Percentiles rank a stretch among this genome's conserved stretches.
Evolutionary conservation across 2,113 vertebrate genomes (phyloP).

Genomic region (Prolemur simus): DNA sequence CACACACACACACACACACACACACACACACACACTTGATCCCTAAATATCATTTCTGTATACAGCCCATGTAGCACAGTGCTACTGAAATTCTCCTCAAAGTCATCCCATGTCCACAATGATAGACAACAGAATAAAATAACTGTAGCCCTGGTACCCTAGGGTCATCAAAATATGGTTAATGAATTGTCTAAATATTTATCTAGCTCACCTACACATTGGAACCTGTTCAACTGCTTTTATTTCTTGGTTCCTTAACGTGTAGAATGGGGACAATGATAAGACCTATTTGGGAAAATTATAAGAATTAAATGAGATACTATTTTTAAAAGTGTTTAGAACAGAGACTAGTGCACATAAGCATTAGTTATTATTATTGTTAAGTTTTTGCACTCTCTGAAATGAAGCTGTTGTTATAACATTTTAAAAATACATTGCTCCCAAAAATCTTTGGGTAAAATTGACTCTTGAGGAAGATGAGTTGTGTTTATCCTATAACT

Average conservation of each 20-base stretch:
- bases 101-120: neutral
- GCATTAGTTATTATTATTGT: neutral
- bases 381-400: neutral
- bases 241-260: neutral
- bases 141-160: neutral
- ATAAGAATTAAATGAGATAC: neutral
- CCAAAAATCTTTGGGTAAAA: neutral
- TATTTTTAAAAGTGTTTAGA: neutral
- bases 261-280: neutral
- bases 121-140: neutral
- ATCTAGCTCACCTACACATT: neutral
- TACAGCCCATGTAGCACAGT: neutral
- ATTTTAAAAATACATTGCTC: neutral
- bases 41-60: neutral
- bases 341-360: neutral
- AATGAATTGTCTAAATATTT: neutral
- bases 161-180: neutral
- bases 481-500: neutral
- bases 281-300: neutral
- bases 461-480: neutral
- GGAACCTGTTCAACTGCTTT: neutral
- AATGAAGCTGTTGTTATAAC: neutral
- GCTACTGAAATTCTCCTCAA: neutral
- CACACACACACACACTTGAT: neutral
- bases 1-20: fast-evolving